Evolutionary conservation across 2,888 invertebrate genomes (phyloP), one percentile per base, ranked within the genome.

Genomic region (Electrophaes corylata): DNA sequence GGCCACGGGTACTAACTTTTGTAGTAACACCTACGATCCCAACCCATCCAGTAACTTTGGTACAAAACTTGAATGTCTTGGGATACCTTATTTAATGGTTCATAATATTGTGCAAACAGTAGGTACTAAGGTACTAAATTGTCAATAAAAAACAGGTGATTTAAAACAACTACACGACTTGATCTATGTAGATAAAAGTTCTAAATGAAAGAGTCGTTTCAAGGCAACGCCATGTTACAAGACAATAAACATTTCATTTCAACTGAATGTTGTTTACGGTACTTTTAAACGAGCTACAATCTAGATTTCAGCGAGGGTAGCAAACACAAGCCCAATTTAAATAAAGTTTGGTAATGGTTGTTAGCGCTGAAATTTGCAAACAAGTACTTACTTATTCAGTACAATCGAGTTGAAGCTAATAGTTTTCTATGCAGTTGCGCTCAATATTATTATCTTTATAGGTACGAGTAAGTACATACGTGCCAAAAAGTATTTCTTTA

Each of bases 261-360:
- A 19, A 52, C 50, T 47, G 40, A 37, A 56, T 57, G 37, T 56
- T 56, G 53, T 52, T 58, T 60, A 51, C 35, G 40, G 33, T 57
- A 51, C 58, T 62, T 63, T 61, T 54, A 56, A 71, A 64, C 65
- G 64, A 71, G 70, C 67, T 57, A 65, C 65, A 64, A 67, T 67
- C 55, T 67, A 72, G 67, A 71, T 72, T 69, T 66, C 64, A 66
- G n/a, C 59, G 55, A 71, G 68, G 64, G 57, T 53, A 58, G 61
- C 63, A 60, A 68, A 63, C 65, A 60, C 62, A 63, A 61, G 60
- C 57, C 71, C 72, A 78, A 81, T 81, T 81, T 75, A 75, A 79
- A 78, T 75, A 75, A 79, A 79, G 72, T 81, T 79, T 59, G 45
- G 29, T 52, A 72, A 72, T 64, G 61, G 68, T 74, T 75, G 73